A percentile compares a stretch with the other conserved stretches of the same genome.
Conservation (phyloP, 2,888 invertebrate species). For the Mythimna vitellina region DNA sequence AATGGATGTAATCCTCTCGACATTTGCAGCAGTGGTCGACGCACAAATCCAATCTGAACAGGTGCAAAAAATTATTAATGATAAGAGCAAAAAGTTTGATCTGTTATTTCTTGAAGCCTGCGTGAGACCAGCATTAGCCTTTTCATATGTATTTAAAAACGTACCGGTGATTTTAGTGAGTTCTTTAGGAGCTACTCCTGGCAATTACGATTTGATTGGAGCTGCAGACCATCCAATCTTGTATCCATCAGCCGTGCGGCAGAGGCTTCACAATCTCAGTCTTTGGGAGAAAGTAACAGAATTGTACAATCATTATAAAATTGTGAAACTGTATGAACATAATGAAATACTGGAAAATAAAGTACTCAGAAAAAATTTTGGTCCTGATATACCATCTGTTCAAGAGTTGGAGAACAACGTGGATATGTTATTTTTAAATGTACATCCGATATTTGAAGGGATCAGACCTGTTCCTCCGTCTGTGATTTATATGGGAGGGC, state of each 20-base stretch:
- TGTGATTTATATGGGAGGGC: constrained; percentile 70
- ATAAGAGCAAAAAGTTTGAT: constrained; percentile 62
- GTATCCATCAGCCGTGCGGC: constrained; percentile 58
- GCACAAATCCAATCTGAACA: constrained; percentile 33
- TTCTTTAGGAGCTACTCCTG: constrained; percentile 66
- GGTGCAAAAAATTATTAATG: constrained; percentile 64
- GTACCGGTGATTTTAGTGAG: constrained; percentile 72
- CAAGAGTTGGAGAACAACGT: constrained; percentile 66
- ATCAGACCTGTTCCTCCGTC: constrained; percentile 70
- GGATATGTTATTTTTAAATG: constrained; percentile 70
- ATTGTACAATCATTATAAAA: constrained; percentile 53
- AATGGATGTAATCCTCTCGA: neutral
- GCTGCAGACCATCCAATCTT: constrained; percentile 69
- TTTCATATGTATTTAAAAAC: constrained; percentile 58
- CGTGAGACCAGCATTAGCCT: constrained; percentile 47
- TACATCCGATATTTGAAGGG: constrained; percentile 68
- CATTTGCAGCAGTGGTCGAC: constrained; percentile 51
- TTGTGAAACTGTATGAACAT: constrained; percentile 13
- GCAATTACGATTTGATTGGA: constrained; percentile 65
- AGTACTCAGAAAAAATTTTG: constrained; percentile 59
- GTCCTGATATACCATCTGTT: constrained; percentile 59
- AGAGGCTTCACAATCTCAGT: constrained; percentile 64
- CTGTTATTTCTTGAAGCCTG: constrained; percentile 67
- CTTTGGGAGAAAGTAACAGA: constrained; percentile 69
- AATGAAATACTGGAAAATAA: constrained; percentile 39